Base-by-base conservation (phyloP, 2,113 vertebrate species). In the Chaetodon auriga region DNA sequence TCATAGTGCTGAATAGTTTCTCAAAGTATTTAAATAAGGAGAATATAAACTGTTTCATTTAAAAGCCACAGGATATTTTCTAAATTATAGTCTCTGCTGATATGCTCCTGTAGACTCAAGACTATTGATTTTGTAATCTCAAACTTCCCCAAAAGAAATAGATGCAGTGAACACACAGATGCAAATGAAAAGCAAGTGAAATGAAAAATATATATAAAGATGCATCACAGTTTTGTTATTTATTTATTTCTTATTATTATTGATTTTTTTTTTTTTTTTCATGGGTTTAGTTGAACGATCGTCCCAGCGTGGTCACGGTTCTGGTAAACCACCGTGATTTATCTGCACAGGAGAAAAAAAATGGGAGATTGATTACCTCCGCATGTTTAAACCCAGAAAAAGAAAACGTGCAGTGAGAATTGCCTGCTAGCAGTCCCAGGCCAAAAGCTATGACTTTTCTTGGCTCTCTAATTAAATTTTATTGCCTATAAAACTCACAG, bases 391-490 rank as follows among this genome's bases (percentile, higher is more conserved):
- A 63, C 49, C 53, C 35, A 96, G 95, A 97, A 96, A 96, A 94
- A 92, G 92, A 96, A 93, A 43, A 94, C 95, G 95, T 94, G 94
- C 96, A 95, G 96, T 96, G 93, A 95, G 91, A 84, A 80, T 88
- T 74, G 61, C 83, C 90, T 92, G 91, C 90, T 89, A 91, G 95
- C 95, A 96, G 96, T 96, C 94, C 94, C 95, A 94, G 94, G 96
- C 96, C 96, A 97, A 97, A 97, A 96, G 96, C 95, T 96, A 71
- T 82, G 89, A 93, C 91, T 91, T 94, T 93, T 82, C 83, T 87
- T 87, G 91, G 88, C 90, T 93, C 92, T 94, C 85, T 93, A 95
- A 94, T 95, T 95, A 95, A 71, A 90, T 93, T 94, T 95, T 93
- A 94, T 95, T 87, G 93, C 86, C 92, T 87, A 94, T 95, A 94